Conservation (phyloP, 2,113 vertebrate species). For the Terrapene triunguis region DNA sequence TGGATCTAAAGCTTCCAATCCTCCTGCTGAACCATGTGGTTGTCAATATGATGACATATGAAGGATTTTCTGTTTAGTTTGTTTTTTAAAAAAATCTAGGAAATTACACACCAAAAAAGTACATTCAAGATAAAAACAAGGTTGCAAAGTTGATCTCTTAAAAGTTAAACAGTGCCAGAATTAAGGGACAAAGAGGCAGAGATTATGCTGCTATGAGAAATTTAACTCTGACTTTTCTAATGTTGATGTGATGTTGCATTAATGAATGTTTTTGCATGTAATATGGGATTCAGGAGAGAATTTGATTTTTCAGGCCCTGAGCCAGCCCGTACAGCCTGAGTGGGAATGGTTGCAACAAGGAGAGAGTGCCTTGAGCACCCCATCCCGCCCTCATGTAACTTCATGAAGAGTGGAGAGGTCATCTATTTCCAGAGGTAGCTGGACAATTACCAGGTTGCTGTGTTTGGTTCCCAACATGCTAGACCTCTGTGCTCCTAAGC, state of each 20-base stretch:
- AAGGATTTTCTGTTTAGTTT: background rate
- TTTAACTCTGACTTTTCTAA: conserved; percentile 1
- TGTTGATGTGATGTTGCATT: background rate
- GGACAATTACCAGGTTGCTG: background rate
- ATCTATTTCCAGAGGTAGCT: background rate
- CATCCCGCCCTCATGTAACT: background rate
- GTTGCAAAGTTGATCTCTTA: conserved; percentile 13
- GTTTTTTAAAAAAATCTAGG: conserved; percentile 4
- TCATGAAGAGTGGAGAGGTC: background rate
- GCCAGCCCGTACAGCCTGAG: background rate
- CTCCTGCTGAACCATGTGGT: background rate
- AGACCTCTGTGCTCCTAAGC: background rate
- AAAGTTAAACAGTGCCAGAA: background rate
- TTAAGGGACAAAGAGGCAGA: background rate
- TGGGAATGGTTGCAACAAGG: background rate
- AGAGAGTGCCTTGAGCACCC: background rate
- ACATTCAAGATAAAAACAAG: conserved; percentile 33
- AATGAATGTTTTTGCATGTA: background rate
- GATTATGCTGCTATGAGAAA: conserved; percentile 24
- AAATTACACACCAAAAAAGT: conserved; percentile 42
- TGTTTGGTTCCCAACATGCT: background rate
- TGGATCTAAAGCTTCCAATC: conserved; percentile 40
- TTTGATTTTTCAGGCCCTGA: background rate
- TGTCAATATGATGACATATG: conserved; percentile 19
- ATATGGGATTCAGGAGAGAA: background rate